Evolutionary conservation across 2,888 invertebrate genomes (phyloP).

Genomic region (Hybos culiciformis): DNA sequence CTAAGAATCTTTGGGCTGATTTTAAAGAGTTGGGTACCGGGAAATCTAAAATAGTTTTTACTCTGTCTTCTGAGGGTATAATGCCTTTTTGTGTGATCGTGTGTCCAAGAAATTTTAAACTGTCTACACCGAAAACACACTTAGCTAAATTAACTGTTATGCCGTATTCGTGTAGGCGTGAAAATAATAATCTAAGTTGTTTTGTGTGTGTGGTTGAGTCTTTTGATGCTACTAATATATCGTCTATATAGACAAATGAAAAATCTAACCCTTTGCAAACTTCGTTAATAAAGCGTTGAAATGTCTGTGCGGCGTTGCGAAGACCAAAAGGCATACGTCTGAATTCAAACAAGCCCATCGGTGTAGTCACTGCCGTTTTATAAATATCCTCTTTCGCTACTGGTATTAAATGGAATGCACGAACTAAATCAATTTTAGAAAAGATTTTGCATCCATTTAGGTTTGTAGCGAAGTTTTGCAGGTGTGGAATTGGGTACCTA

Average conservation of each 20-base stretch:
- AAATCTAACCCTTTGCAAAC: slow-evolving; percentile 16
- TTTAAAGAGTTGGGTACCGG: background rate
- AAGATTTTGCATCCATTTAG: slow-evolving; percentile 16
- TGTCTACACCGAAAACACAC: background rate
- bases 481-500: slow-evolving; percentile 3
- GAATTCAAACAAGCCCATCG: slow-evolving; percentile 24
- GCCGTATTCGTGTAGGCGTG: background rate
- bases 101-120: background rate
- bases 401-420: slow-evolving; percentile 17
- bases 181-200: background rate
- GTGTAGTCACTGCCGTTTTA: slow-evolving; percentile 18
- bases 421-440: slow-evolving; percentile 16
- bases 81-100: background rate
- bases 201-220: background rate
- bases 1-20: background rate
- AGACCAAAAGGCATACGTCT: slow-evolving; percentile 23
- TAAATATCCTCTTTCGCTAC: background rate
- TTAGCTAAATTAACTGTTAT: background rate
- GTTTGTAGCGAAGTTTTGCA: background rate
- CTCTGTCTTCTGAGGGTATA: background rate
- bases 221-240: slow-evolving; percentile 14
- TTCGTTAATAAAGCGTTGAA: slow-evolving; percentile 22
- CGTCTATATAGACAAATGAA: slow-evolving; percentile 17
- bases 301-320: slow-evolving; percentile 23
- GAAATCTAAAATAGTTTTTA: background rate